Conservation (phyloP, 2,888 invertebrate genomes). For the Oligia strigilis region DNA sequence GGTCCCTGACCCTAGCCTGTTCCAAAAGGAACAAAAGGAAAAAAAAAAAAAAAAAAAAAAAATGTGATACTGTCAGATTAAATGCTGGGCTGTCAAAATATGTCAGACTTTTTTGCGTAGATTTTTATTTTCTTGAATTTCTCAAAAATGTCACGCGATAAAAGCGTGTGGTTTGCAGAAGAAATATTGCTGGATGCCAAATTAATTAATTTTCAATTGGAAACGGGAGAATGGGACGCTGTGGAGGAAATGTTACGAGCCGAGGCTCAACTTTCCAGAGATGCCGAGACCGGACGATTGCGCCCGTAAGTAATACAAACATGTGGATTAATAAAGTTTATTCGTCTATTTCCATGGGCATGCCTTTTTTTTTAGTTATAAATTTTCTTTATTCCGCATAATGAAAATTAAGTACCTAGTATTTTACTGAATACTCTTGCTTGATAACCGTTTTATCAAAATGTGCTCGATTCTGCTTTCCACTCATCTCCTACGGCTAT, state of each 20-base stretch:
- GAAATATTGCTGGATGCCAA: slow-evolving; percentile 89
- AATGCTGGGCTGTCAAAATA: slow-evolving; percentile 58
- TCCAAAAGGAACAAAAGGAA: no score
- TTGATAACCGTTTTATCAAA: no score
- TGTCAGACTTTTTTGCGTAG: slow-evolving; percentile 55
- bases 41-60: no score
- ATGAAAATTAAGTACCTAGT: neutral
- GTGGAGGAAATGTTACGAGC: slow-evolving; percentile 89
- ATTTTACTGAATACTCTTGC: neutral
- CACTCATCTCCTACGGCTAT: neutral
- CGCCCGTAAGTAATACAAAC: slow-evolving; percentile 80
- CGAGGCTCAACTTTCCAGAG: slow-evolving; percentile 88
- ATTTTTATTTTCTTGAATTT: slow-evolving; percentile 51
- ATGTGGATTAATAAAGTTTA: slow-evolving; percentile 22
- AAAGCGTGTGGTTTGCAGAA: slow-evolving; percentile 90
- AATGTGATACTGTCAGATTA: neutral
- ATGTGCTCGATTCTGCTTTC: neutral
- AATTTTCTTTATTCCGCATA: neutral
- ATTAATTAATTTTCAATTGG: slow-evolving; percentile 88
- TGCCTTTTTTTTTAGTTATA: neutral
- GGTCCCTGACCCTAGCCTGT: no score
- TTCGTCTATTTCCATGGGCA: neutral
- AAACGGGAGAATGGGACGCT: slow-evolving; percentile 89
- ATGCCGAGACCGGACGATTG: slow-evolving; percentile 87
- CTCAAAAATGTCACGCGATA: slow-evolving; percentile 87